Evolutionary conservation across 2,888 invertebrate species (phyloP).

Genomic region (Melieria omissa): DNA sequence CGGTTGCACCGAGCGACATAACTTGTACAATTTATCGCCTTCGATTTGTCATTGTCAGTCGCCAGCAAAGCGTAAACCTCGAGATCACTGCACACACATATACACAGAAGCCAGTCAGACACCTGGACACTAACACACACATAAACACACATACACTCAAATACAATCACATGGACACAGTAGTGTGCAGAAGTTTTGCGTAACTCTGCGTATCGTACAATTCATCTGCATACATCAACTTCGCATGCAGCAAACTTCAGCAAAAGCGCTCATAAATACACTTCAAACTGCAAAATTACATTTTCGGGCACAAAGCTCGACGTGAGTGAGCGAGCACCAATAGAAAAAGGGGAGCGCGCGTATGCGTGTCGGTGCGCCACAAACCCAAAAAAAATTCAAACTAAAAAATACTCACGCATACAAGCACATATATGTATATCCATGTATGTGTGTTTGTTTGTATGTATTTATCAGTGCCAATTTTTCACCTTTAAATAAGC

Average conservation of each 20-base stretch:
- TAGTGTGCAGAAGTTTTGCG: not conserved
- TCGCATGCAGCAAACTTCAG: conserved; percentile 16
- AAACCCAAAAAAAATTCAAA: too few species aligned
- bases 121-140: conserved; percentile 3
- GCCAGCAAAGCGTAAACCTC: not conserved
- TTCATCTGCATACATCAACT: conserved; percentile 28
- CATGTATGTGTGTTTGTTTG: not conserved
- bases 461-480: not conserved
- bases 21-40: conserved; percentile 17
- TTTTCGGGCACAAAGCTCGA: not conserved
- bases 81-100: not conserved
- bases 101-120: too few species aligned
- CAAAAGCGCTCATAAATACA: conserved; percentile 20
- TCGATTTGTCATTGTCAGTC: conserved; percentile 32
- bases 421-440: too few species aligned
- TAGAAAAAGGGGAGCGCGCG: too few species aligned
- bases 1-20: conserved; percentile 6
- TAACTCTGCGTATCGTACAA: not conserved
- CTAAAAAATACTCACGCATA: too few species aligned
- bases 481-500: conserved; percentile 14
- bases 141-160: not conserved
- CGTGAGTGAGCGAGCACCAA: not conserved
- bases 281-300: conserved; percentile 27
- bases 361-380: not conserved
- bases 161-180: not conserved